A percentile compares a stretch with the other conserved stretches of the same genome.
Conservation (phyloP, 2,888 invertebrate species). For the Thecocarcelia acutangulata region DNA sequence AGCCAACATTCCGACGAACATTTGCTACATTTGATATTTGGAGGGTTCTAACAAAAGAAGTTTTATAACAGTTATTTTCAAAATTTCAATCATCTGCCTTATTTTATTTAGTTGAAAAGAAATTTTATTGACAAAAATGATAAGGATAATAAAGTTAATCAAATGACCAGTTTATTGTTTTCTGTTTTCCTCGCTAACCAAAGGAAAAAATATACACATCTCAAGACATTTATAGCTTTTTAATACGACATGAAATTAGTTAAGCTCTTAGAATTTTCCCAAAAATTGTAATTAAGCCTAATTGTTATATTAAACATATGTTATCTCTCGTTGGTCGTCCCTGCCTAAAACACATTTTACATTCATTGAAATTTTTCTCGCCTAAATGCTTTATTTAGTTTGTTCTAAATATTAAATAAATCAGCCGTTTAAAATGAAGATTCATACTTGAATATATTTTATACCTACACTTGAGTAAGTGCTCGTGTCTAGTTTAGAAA, state of each 20-base stretch:
- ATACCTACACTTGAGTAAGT: neutral
- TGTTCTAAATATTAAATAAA: constrained; percentile 36
- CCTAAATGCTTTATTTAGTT: constrained; percentile 55
- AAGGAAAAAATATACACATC: neutral
- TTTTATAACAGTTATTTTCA: constrained; percentile 50
- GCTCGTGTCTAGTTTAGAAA: neutral
- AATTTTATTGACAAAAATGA: constrained; percentile 67
- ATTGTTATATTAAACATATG: constrained; percentile 66
- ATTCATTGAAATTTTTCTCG: constrained; percentile 34
- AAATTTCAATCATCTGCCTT: constrained; percentile 60
- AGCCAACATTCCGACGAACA: constrained; percentile 5
- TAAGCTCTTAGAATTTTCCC: constrained; percentile 45
- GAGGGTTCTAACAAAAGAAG: constrained; percentile 15
- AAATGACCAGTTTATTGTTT: constrained; percentile 12
- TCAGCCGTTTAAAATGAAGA: constrained; percentile 55
- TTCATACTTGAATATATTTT: constrained; percentile 36
- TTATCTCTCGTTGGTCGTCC: constrained; percentile 24
- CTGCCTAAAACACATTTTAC: neutral
- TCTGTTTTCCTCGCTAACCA: neutral
- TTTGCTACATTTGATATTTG: constrained; percentile 45
- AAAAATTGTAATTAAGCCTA: constrained; percentile 30
- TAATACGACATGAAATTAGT: constrained; percentile 47
- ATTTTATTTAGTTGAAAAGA: constrained; percentile 27
- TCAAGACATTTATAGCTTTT: constrained; percentile 1
- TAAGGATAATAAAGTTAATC: constrained; percentile 65